Evolutionary conservation across 2,888 invertebrate species (phyloP).

Genomic region (Matsumyia berberina): DNA sequence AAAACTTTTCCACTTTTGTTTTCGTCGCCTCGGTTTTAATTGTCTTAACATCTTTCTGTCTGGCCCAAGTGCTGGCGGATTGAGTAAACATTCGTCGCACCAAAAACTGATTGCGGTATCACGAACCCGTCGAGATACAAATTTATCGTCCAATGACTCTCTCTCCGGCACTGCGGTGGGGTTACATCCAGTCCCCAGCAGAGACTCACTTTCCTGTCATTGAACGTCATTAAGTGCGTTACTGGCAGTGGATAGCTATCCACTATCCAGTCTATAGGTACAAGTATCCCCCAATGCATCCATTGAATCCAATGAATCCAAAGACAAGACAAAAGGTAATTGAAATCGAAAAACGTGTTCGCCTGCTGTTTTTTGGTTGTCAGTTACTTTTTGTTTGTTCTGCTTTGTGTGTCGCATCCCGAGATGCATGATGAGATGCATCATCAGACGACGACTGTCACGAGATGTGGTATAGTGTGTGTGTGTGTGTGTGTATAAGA

Average conservation of each 20-base stretch:
- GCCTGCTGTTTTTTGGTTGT: conserved; percentile 64
- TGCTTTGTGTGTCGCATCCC: conserved; percentile 60
- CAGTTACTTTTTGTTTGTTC: conserved; percentile 39
- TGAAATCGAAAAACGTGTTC: conserved; percentile 73
- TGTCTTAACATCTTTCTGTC: conserved; percentile 35
- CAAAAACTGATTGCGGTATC: conserved; percentile 49
- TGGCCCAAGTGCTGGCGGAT: conserved; percentile 19
- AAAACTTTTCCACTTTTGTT: not conserved
- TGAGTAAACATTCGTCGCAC: conserved; percentile 21
- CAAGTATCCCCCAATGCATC: conserved; percentile 1
- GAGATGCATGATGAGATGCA: conserved; percentile 69
- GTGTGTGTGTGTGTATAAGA: conserved; percentile 9
- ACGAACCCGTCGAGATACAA: conserved; percentile 48
- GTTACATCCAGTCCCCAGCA: conserved; percentile 51
- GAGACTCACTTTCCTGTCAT: conserved; percentile 48
- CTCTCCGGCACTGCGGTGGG: conserved; percentile 3
- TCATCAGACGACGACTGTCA: too few species aligned
- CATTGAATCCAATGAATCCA: conserved; percentile 23
- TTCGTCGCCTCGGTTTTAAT: conserved; percentile 33
- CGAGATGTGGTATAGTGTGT: conserved; percentile 38
- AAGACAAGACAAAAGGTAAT: conserved; percentile 60
- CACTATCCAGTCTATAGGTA: not conserved
- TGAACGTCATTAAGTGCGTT: conserved; percentile 56
- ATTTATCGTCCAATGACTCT: conserved; percentile 71
- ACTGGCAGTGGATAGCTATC: conserved; percentile 26